Conservation (phyloP, 1,140 invertebrate genomes). For the Linepithema humile region DNA sequence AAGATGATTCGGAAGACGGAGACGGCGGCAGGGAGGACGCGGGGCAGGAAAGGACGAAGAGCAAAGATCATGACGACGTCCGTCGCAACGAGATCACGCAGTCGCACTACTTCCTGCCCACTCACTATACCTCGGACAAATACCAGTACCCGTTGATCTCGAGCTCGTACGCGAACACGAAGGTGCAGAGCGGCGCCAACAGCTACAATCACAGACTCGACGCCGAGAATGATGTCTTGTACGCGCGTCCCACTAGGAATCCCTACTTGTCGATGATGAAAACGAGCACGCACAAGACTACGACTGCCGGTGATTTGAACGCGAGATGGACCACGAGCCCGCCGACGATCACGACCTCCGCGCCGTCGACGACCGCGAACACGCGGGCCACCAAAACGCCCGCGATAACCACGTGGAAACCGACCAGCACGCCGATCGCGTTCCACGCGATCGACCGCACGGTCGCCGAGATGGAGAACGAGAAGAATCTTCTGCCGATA, state of each 20-base stretch:
- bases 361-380: slow-evolving; percentile 75
- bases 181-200: slow-evolving; percentile 88
- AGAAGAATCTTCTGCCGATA: slow-evolving; percentile 74
- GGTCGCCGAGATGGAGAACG: slow-evolving; percentile 60
- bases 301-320: slow-evolving; percentile 58
- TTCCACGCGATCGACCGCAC: slow-evolving; percentile 59
- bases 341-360: slow-evolving; percentile 47
- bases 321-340: slow-evolving; percentile 67
- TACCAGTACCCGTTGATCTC: slow-evolving; percentile 89
- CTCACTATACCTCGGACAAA: slow-evolving; percentile 88
- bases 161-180: slow-evolving; percentile 89
- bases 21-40: slow-evolving; percentile 38
- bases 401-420: slow-evolving; percentile 78
- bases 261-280: slow-evolving; percentile 29
- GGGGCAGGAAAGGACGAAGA: slow-evolving; percentile 76
- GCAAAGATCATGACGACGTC: slow-evolving; percentile 80
- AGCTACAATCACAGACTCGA: slow-evolving; percentile 88
- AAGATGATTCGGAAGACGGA: slow-evolving; percentile 65
- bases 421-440: slow-evolving; percentile 48
- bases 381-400: slow-evolving; percentile 71
- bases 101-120: slow-evolving; percentile 89
- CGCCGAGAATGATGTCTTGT: slow-evolving; percentile 74
- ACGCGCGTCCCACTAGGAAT: slow-evolving; percentile 52
- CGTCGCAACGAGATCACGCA: slow-evolving; percentile 86
- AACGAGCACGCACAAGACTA: slow-evolving; percentile 68